Conservation (phyloP, 92 coral and sea anemone genomes). For the Galaxea fascicularis region DNA sequence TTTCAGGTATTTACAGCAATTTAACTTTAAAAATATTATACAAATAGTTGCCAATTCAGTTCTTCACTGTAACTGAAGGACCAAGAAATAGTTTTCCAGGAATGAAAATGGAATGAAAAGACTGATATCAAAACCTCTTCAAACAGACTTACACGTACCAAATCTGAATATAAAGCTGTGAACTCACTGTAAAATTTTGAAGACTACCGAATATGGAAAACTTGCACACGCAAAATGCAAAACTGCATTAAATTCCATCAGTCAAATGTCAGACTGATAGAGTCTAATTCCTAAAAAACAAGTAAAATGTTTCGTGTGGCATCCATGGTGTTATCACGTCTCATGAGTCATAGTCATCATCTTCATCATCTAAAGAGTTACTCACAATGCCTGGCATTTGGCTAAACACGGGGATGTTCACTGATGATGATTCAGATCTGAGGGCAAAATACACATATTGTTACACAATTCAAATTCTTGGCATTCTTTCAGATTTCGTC, state of each 20-base stretch:
- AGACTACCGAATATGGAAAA: background rate
- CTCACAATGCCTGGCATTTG: conserved; percentile 63
- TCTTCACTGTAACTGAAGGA: background rate
- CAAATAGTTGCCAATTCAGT: background rate
- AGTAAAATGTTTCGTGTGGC: conserved; percentile 1
- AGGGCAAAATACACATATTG: background rate
- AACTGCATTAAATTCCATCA: background rate
- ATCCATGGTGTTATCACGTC: background rate
- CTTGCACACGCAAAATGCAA: conserved; percentile 9
- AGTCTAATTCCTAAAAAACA: conserved; percentile 17
- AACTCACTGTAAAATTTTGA: conserved; percentile 12
- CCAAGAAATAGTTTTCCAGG: background rate
- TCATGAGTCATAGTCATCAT: conserved; percentile 92
- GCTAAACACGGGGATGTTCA: conserved; percentile 50
- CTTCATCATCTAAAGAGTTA: conserved; percentile 83
- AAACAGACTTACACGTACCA: background rate
- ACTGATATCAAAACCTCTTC: background rate
- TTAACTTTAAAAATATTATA: background rate
- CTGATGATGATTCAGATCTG: conserved; percentile 43
- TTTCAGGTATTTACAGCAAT: conserved; percentile 10
- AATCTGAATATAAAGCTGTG: conserved; percentile 1
- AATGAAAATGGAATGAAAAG: background rate
- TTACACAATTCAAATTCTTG: too few species aligned
- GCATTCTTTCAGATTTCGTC: too few species aligned
- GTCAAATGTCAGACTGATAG: background rate